These are phyloP conservation scores for Aricia artaxerxes DNA, from an alignment of 2,888 invertebrate genomes.

Conservation along the genomic window DNA sequence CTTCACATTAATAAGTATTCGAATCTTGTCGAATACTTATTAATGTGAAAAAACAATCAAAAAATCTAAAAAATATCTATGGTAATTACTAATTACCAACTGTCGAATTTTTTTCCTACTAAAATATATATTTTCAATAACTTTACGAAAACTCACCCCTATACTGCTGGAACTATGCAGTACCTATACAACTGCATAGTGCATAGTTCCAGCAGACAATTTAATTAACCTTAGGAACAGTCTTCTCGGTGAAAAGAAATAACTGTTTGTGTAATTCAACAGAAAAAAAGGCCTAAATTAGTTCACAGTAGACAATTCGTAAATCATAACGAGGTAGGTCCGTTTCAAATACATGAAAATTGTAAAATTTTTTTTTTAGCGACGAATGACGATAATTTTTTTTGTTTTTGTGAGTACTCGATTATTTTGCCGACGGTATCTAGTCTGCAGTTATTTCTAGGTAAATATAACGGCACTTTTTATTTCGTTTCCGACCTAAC, in stretches of 20 bases:
- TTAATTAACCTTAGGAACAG: neutral
- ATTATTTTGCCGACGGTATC: neutral
- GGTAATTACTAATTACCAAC: too few relatives aligned
- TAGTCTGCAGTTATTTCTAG: conserved; percentile 12
- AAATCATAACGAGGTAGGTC: neutral
- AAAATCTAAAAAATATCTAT: too few relatives aligned
- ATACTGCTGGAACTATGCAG: too few relatives aligned
- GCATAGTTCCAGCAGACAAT: neutral
- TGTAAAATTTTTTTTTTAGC: neutral
- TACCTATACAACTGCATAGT: too few relatives aligned
- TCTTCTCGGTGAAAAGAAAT: neutral
- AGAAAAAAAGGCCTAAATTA: neutral
- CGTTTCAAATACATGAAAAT: conserved; percentile 1
- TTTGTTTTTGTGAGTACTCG: neutral
- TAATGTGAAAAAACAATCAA: too few relatives aligned
- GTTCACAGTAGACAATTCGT: conserved; percentile 8
- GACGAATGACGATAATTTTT: neutral
- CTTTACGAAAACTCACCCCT: too few relatives aligned
- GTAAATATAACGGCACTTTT: conserved; percentile 3
- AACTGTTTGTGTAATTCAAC: neutral
- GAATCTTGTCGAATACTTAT: too few relatives aligned
- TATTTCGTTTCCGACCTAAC: conserved; percentile 15
- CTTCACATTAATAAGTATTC: too few relatives aligned
- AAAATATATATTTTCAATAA: too few relatives aligned
- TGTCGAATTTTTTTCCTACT: too few relatives aligned